Percentiles rank a stretch among this genome's conserved stretches.
These are phyloP conservation scores for Drosophila sordidula DNA, from an alignment of 2,888 invertebrate genomes.

Conservation along the genomic window DNA sequence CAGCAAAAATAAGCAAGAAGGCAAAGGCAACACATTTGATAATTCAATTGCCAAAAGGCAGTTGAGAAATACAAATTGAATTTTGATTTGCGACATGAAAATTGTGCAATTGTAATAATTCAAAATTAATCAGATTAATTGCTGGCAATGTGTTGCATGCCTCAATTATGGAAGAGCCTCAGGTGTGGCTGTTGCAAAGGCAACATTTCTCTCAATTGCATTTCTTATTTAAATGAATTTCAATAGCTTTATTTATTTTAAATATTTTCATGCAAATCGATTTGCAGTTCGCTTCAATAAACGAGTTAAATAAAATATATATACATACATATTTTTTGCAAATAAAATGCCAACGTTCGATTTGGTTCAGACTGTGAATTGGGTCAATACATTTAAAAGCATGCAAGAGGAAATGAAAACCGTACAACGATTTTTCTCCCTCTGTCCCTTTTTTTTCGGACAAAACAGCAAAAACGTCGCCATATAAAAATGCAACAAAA, in stretches of 20 bases:
- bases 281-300: slow-evolving; percentile 16
- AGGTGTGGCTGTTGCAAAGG: not conserved
- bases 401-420: slow-evolving; percentile 61
- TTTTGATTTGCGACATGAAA: slow-evolving; percentile 37
- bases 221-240: slow-evolving; percentile 1
- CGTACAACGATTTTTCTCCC: slow-evolving; percentile 35
- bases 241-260: slow-evolving; percentile 17
- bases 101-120: slow-evolving; percentile 23
- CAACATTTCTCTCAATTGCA: not conserved
- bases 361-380: slow-evolving; percentile 43
- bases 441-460: not conserved
- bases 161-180: slow-evolving; percentile 2
- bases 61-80: slow-evolving; percentile 54
- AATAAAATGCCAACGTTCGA: slow-evolving; percentile 26
- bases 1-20: slow-evolving; percentile 27
- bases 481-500: slow-evolving; percentile 36
- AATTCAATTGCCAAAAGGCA: slow-evolving; percentile 42
- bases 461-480: slow-evolving; percentile 26
- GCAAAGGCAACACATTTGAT: slow-evolving; percentile 21
- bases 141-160: slow-evolving; percentile 11
- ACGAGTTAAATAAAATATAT: slow-evolving; percentile 9
- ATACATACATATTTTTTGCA: not conserved
- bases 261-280: slow-evolving; percentile 7
- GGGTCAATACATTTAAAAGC: slow-evolving; percentile 68
- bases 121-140: slow-evolving; percentile 32